Percentiles rank a stretch among this genome's conserved stretches.
Evolutionary conservation across 2,888 invertebrate genomes (phyloP).

Genomic region (Agrotis clavis): DNA sequence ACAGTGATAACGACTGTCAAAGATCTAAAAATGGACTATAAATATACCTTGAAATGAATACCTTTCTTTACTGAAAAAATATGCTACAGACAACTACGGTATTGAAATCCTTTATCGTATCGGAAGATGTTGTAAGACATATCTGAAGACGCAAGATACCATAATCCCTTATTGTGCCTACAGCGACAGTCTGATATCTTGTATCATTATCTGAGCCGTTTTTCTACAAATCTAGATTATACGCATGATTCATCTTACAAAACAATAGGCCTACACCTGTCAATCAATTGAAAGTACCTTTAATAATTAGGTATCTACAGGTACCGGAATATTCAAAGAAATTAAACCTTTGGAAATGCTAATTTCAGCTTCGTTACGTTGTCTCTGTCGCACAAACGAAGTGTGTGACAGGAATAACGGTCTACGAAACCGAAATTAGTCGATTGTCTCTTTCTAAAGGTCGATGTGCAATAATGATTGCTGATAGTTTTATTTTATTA

Average conservation of each 20-base stretch:
- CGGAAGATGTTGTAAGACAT: neutral
- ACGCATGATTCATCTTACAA: neutral
- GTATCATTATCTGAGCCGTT: neutral
- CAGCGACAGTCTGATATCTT: neutral
- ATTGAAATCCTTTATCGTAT: conserved; percentile 11
- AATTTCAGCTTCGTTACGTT: too few species aligned
- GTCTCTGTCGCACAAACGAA: too few species aligned
- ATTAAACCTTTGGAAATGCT: too few species aligned
- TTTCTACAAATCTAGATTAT: neutral
- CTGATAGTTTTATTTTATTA: conserved; percentile 20
- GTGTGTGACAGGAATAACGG: too few species aligned
- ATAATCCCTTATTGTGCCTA: neutral
- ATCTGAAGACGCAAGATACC: neutral
- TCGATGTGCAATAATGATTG: too few species aligned
- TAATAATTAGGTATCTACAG: too few species aligned
- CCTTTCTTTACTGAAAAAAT: neutral
- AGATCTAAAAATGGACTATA: neutral
- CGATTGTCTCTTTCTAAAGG: too few species aligned
- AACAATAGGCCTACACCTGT: neutral
- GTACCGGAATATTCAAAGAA: too few species aligned
- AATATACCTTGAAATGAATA: too few species aligned
- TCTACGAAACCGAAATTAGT: too few species aligned
- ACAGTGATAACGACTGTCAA: too few species aligned
- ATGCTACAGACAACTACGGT: neutral
- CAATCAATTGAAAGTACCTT: too few species aligned